Evolutionary conservation across 2,113 vertebrate species (phyloP).

Genomic region (Thymallus thymallus): DNA sequence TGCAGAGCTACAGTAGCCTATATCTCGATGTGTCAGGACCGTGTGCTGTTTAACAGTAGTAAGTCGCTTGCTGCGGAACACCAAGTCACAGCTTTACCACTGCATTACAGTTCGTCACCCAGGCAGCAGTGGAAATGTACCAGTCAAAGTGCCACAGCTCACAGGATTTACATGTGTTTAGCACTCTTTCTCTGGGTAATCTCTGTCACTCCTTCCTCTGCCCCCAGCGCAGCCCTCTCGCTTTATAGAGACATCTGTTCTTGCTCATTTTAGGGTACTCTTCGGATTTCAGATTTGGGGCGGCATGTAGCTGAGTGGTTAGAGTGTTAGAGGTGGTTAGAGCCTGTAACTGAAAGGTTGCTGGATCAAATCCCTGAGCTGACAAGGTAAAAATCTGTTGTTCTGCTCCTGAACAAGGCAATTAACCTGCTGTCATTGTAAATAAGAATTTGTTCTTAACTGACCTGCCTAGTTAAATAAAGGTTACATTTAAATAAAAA

Average conservation of each 20-base stretch:
- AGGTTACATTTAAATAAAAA: too few species aligned
- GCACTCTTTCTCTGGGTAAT: constrained; percentile 27
- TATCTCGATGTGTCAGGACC: background rate
- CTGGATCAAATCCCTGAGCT: too few species aligned
- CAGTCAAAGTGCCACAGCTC: constrained; percentile 6
- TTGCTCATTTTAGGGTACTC: constrained; percentile 7
- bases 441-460: too few species aligned
- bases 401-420: too few species aligned
- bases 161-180: constrained; percentile 35
- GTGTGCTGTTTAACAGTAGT: too few species aligned
- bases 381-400: too few species aligned
- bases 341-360: too few species aligned
- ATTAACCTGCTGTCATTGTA: too few species aligned
- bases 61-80: background rate
- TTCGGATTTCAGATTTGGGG: background rate
- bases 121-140: background rate
- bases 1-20: background rate
- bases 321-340: too few species aligned
- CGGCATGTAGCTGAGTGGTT: too few species aligned
- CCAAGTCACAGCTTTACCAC: background rate
- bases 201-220: constrained; percentile 22
- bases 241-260: constrained; percentile 19
- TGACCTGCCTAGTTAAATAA: too few species aligned
- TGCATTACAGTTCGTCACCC: background rate
- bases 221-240: constrained; percentile 17